Percentiles rank a stretch among this genome's conserved stretches.
Conservation (phyloP, 2,797 vertebrate genomes). For the Sebastes kiyomatsui region DNA sequence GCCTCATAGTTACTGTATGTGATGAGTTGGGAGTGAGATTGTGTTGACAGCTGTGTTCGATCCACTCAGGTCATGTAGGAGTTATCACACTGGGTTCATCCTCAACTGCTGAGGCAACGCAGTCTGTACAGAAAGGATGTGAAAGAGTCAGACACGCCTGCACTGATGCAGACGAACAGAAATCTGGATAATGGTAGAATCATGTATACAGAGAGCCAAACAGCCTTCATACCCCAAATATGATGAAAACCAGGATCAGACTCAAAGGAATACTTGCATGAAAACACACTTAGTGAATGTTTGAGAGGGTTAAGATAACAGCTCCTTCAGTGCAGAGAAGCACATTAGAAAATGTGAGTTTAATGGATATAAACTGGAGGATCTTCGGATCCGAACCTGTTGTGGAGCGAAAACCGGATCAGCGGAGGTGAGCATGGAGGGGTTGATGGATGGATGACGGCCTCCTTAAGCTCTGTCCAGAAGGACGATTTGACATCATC, state of each 20-base stretch:
- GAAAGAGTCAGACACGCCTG: background rate
- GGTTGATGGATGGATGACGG: background rate
- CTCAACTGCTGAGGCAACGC: background rate
- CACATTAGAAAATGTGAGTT: background rate
- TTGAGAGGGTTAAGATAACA: background rate
- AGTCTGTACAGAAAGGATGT: background rate
- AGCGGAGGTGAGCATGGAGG: constrained; percentile 4
- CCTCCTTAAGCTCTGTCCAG: constrained; percentile 40
- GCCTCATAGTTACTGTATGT: background rate
- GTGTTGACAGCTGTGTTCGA: background rate
- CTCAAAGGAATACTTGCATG: constrained; percentile 4
- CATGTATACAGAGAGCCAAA: background rate
- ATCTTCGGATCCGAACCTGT: background rate
- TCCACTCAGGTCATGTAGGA: background rate
- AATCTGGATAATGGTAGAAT: background rate
- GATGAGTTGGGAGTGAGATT: background rate
- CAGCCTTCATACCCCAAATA: background rate
- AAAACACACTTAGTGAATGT: background rate
- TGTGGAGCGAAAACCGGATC: background rate
- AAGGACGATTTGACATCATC: constrained; percentile 44
- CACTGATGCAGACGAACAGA: background rate
- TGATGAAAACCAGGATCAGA: background rate
- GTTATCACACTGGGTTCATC: background rate
- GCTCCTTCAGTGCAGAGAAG: background rate
- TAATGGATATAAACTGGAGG: background rate